These are phyloP conservation scores for Garra rufa DNA, from an alignment of 2,113 vertebrate genomes.

Conservation along the genomic window DNA sequence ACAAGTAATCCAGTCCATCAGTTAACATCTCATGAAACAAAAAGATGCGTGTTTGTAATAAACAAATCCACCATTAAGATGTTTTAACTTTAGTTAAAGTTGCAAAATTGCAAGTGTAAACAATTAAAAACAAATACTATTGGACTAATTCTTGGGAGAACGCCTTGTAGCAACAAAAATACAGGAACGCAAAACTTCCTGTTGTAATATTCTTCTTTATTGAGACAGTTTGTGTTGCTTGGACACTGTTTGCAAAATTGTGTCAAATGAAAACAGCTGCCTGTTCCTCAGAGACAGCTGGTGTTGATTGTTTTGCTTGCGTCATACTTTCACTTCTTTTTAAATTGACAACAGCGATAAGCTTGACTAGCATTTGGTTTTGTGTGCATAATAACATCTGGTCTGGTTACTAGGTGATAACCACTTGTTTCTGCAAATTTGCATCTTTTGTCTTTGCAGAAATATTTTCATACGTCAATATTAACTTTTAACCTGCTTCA, in stretches of 20 bases:
- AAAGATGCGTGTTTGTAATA: not conserved
- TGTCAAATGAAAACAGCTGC: not conserved
- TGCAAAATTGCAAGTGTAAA: no score
- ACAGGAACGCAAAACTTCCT: not conserved
- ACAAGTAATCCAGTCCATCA: not conserved
- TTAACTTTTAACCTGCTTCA: not conserved
- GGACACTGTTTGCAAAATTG: not conserved
- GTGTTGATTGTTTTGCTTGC: not conserved
- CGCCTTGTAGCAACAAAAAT: not conserved
- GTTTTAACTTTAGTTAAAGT: not conserved
- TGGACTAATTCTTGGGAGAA: not conserved
- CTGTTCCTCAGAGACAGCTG: not conserved
- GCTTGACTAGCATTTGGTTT: not conserved
- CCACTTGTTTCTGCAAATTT: not conserved
- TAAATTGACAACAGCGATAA: not conserved
- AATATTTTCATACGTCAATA: constrained; percentile 11
- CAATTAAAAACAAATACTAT: not conserved
- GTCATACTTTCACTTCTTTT: not conserved
- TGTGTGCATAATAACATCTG: not conserved
- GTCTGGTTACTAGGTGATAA: not conserved
- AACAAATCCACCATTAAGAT: not conserved
- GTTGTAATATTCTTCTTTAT: not conserved
- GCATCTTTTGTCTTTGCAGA: not conserved
- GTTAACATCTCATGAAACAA: not conserved
- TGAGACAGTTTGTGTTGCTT: not conserved